Conservation (phyloP, 2,888 invertebrate genomes). For the Zhuqinia jingwanae region DNA sequence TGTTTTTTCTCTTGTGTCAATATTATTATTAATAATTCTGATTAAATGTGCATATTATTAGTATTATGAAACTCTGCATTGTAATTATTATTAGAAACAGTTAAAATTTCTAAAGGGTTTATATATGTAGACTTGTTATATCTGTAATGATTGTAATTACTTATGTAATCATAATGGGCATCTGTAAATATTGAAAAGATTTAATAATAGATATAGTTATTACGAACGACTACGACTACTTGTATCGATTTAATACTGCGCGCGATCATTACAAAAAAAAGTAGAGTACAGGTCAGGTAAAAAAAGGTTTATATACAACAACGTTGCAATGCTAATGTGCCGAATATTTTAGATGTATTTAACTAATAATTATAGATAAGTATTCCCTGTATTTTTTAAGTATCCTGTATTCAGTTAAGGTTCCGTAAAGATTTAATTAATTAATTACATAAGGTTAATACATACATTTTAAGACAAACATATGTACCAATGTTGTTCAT, state of each 20-base stretch:
- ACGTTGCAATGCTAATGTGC: conserved; percentile 54
- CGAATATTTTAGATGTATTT: conserved; percentile 31
- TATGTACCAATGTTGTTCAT: conserved; percentile 69
- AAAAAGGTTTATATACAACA: too few relatives aligned
- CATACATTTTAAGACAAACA: neutral
- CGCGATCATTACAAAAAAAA: too few relatives aligned
- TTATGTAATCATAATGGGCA: too few relatives aligned
- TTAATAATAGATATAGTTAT: too few relatives aligned
- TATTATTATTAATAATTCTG: neutral
- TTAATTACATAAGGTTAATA: neutral
- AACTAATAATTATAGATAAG: conserved; percentile 13
- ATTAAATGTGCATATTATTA: neutral
- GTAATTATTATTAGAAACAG: too few relatives aligned
- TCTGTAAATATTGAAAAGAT: too few relatives aligned
- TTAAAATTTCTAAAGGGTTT: neutral
- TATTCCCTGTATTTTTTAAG: too few relatives aligned
- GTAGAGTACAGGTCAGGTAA: too few relatives aligned
- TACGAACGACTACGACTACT: too few relatives aligned
- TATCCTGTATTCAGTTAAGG: conserved; percentile 46
- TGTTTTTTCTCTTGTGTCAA: neutral
- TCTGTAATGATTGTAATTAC: too few relatives aligned
- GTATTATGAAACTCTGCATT: conserved; percentile 8
- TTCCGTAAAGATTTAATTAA: neutral
- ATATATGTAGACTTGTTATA: too few relatives aligned
- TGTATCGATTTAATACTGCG: too few relatives aligned